These are phyloP conservation scores for Cryptus armator DNA, from an alignment of 2,888 invertebrate genomes.

Conservation along the genomic window DNA sequence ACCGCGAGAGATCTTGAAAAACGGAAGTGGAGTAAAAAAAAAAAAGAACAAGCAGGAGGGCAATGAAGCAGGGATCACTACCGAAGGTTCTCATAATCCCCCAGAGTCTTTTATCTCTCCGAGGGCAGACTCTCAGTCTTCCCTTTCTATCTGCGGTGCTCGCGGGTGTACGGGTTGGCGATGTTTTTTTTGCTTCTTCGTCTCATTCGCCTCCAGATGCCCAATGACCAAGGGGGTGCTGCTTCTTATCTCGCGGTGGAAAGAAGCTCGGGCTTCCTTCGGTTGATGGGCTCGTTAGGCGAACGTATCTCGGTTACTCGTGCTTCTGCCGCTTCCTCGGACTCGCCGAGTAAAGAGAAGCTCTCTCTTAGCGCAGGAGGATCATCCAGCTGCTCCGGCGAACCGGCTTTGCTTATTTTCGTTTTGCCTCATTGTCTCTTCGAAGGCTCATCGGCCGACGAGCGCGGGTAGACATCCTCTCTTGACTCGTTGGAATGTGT, in stretches of 20 bases:
- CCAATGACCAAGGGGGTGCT: constrained; percentile 47
- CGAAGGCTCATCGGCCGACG: constrained; percentile 19
- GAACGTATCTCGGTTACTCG: constrained; percentile 50
- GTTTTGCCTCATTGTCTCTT: constrained; percentile 41
- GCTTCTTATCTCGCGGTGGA: constrained; percentile 57
- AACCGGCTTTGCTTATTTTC: constrained; percentile 23
- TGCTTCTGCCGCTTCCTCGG: neutral
- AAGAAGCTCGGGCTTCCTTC: constrained; percentile 51
- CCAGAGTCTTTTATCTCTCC: constrained; percentile 54
- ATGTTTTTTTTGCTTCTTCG: constrained; percentile 19
- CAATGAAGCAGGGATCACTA: constrained; percentile 30
- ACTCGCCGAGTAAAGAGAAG: neutral
- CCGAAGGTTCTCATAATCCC: constrained; percentile 53
- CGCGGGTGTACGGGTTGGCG: neutral
- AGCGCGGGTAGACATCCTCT: neutral
- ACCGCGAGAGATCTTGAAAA: neutral
- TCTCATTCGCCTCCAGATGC: constrained; percentile 31
- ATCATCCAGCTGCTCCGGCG: constrained; percentile 42
- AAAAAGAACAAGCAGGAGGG: neutral
- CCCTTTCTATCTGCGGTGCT: neutral
- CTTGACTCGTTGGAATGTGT: neutral
- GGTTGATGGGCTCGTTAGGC: constrained; percentile 58
- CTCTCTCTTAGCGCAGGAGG: neutral
- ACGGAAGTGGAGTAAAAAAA: neutral
- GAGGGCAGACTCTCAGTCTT: constrained; percentile 37